Percentiles rank a stretch among this genome's conserved stretches.
Conservation (phyloP, 2,113 vertebrate species). For the Cavia aperea region DNA sequence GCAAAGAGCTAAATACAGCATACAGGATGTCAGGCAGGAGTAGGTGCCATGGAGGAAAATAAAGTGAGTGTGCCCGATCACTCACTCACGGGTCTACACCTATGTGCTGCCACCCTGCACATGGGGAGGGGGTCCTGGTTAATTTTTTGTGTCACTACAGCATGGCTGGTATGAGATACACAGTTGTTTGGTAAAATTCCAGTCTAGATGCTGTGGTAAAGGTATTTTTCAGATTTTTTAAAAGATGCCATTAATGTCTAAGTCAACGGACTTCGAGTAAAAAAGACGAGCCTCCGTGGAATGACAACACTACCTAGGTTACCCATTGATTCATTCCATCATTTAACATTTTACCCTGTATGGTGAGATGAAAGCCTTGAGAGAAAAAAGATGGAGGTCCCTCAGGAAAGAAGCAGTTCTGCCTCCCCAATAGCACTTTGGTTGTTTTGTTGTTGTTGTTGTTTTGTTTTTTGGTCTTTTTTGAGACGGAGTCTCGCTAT, state of each 20-base stretch:
- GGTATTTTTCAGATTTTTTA: not conserved
- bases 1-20: not conserved
- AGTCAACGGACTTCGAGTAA: not conserved
- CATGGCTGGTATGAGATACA: not conserved
- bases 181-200: not conserved
- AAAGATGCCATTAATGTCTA: not conserved
- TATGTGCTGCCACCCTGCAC: not conserved
- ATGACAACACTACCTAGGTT: too few relatives aligned
- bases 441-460: too few relatives aligned
- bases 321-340: too few relatives aligned
- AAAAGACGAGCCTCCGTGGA: not conserved
- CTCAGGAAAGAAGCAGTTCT: not conserved
- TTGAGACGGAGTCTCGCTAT: too few relatives aligned
- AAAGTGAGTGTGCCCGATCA: too few relatives aligned
- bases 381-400: not conserved
- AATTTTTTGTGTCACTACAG: not conserved
- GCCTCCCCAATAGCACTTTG: not conserved
- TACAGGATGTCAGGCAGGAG: not conserved
- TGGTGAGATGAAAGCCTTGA: not conserved
- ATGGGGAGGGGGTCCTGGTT: not conserved
- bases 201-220: not conserved
- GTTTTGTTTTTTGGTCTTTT: too few relatives aligned
- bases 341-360: not conserved
- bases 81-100: fast-evolving
- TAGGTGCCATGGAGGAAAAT: not conserved